Evolutionary conservation across 2,797 vertebrate genomes (phyloP), one percentile per base, ranked within the genome.

Genomic region (Anabacerthia variegaticeps): DNA sequence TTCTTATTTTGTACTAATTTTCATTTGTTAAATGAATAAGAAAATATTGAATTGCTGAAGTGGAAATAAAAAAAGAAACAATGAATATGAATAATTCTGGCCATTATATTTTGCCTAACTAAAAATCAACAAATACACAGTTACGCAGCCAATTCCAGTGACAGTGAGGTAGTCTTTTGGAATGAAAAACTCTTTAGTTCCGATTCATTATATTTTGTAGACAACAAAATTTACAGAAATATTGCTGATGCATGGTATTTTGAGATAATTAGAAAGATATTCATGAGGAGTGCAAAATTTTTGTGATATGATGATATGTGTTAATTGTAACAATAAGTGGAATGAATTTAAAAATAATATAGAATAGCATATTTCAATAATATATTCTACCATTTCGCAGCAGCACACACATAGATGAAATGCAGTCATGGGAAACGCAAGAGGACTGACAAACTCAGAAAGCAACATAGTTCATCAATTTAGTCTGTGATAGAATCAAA

Each of bases 391-490:
- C 8, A 26, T 37, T 77, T 68, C 58, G 23, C 46, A 85, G 22
- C 37, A 54, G 15, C 23, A 36, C 14, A 36, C 0, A 0, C 5
- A 32, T 1, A 2, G 30, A 17, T 58, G 32, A 85, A 63, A 37
- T 15, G 7, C 6, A 34, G 26, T 34, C 43, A 46, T 14, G 44
- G 41, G 73, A 93, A 85, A 59, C 8, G 55, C 30, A 59, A 27
- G 19, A 59, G 8, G 8, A 76, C 20, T 48, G 36, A 44, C 11
- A 85, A 89, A 67, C 13, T 68, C 34, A 17, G 28, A 32, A 80
- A 52, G 21, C 0, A 1, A 27, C 0, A 2, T 23, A 21, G 7
- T 23, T 74, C 56, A 43, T 74, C 23, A 41, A 0, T 16, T 30
- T 36, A 28, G 8, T 34, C 26, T 56, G 19, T 1, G 0, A 3